Conservation (phyloP, 1,140 invertebrate species). For the Bombus superbus region DNA sequence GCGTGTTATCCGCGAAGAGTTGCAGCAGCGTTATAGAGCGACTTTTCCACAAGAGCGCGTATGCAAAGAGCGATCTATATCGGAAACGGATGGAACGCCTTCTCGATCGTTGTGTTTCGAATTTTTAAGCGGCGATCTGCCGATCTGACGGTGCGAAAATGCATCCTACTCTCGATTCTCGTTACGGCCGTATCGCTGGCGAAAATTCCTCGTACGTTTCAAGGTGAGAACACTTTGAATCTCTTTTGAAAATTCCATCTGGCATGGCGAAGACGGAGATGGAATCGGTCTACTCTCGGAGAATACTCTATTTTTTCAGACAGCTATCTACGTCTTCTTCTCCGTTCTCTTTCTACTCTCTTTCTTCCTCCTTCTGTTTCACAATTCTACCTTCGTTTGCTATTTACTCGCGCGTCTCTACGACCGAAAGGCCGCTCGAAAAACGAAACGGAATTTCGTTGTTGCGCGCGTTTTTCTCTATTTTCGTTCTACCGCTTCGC, state of each 20-base stretch:
- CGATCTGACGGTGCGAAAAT: too few species aligned
- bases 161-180: too few species aligned
- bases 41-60: background rate
- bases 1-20: background rate
- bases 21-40: background rate
- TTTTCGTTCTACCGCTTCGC: background rate
- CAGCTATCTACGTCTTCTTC: too few species aligned
- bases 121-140: conserved; percentile 1
- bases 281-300: too few species aligned
- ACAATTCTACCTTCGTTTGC: too few species aligned
- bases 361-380: too few species aligned
- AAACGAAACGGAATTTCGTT: conserved; percentile 4
- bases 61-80: conserved; percentile 10
- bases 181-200: too few species aligned
- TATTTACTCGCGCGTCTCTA: too few species aligned
- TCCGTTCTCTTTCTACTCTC: too few species aligned
- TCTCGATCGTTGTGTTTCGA: conserved; percentile 3
- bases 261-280: too few species aligned
- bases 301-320: too few species aligned
- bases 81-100: background rate
- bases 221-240: background rate
- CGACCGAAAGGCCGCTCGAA: background rate
- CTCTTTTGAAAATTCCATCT: background rate
- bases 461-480: too few species aligned
- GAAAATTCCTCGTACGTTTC: background rate